Evolutionary conservation across 2,888 invertebrate species (phyloP), one percentile per base, ranked within the genome.

Genomic region (Xestobium rufovillosum): DNA sequence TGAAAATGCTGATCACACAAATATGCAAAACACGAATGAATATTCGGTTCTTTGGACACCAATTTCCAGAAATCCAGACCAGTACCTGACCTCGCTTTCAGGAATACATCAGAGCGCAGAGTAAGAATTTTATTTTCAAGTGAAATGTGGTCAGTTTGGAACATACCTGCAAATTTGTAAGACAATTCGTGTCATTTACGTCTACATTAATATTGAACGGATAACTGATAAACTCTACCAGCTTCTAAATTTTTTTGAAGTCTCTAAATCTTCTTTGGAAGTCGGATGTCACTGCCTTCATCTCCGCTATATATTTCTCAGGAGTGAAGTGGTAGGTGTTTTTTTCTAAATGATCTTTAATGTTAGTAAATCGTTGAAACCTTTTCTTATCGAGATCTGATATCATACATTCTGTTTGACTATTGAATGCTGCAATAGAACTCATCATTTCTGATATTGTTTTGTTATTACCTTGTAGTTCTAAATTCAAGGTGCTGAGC

Each of bases 1-100:
- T 45, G 43, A 45, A 40, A 47, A 47, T 47, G 41, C 45, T 43
- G 44, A 42, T 45, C 45, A 40, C 47, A 51, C 45, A 37, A 26
- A 38, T 6, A 28, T 30, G 8, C 13, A 12, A 4, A 31, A 30
- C 28, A 12, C n/a, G n/a, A n/a, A n/a, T n/a, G n/a, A n/a, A n/a
- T n/a, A n/a, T n/a, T n/a, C n/a, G n/a, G n/a, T n/a, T n/a, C n/a
- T n/a, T n/a, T n/a, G n/a, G n/a, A n/a, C n/a, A n/a, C n/a, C n/a
- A n/a, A n/a, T n/a, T n/a, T n/a, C n/a, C n/a, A n/a, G n/a, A n/a
- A n/a, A n/a, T n/a, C n/a, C n/a, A n/a, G n/a, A n/a, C n/a, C n/a
- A n/a, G n/a, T n/a, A n/a, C n/a, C n/a, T n/a, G n/a, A n/a, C n/a
- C n/a, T 34, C 13, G 34, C 34, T 34, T 34, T 34, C 9, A 30